Conservation (phyloP, 2,113 vertebrate genomes). For the Dipodomys stephensi region DNA sequence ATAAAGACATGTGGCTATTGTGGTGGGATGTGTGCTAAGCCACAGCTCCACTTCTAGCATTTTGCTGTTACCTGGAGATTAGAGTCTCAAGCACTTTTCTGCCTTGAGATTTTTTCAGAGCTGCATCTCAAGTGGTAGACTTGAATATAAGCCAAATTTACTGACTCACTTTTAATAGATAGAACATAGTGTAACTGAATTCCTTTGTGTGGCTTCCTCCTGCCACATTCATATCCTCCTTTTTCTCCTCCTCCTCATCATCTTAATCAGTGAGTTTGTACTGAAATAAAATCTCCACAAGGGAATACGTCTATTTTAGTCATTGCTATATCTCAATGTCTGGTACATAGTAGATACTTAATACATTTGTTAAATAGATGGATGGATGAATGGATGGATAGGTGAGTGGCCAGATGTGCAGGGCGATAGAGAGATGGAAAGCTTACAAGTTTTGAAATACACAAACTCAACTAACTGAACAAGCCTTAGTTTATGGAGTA, state of each 20-base stretch:
- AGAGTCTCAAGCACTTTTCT: no score
- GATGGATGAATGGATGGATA: background rate
- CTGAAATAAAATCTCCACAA: background rate
- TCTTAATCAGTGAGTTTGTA: background rate
- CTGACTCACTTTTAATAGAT: background rate
- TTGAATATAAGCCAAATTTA: background rate
- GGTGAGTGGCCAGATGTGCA: background rate
- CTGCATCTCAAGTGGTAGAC: no score
- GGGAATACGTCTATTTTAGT: background rate
- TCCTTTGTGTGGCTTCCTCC: background rate
- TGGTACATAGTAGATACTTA: background rate
- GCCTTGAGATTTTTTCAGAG: no score
- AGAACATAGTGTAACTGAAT: background rate
- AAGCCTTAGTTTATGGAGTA: background rate
- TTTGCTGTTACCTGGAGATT: no score
- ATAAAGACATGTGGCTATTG: background rate
- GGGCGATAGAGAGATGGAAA: background rate
- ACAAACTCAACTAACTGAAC: background rate
- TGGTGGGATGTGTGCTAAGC: background rate
- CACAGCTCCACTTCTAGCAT: no score
- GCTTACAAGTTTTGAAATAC: background rate
- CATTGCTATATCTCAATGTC: background rate
- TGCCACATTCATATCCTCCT: background rate
- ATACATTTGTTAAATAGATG: background rate
- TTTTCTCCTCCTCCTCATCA: background rate